Evolutionary conservation across 2,113 vertebrate species (phyloP), one percentile per base, ranked within the genome.

Genomic region (Cygnus atratus): DNA sequence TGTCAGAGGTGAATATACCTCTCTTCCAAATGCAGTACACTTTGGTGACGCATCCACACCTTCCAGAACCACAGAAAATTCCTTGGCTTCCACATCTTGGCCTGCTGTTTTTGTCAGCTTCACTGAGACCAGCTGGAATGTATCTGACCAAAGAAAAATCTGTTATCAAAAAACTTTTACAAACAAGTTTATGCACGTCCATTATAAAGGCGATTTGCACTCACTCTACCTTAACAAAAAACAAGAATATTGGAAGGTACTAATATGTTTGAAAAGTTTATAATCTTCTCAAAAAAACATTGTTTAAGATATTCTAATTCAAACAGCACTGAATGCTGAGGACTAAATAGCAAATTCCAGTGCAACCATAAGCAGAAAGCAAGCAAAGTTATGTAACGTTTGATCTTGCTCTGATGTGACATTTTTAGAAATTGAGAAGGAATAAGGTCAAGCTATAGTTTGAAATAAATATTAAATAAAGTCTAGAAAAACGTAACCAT

Each of bases 91-190:
- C 94, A 98, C 62, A 90, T 98, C 97, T 91, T 98, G 99, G 55
- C 97, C 98, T 37, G 97, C 80, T 15, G 96, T 97, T 97, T 98
- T 98, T 12, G 99, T 97, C 76, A 99, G 97, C 84, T 98, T 98
- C 44, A 99, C 83, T 3, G 98, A 98, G 44, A 98, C 98, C 92
- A 99, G 97, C 72, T 99, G 99, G 97, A 98, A 99, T 9, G 55
- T 33, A 90, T 98, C 99, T 99, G 95, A 59, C 25, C 41, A 96
- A 90, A 61, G n/a, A 94, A 84, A 95, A 71, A 39, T 10, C 10
- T 9, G 46, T 82, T 75, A 82, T 7, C 58, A 48, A 73, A 61
- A 52, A 11, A 10, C 35, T 83, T 76, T 31, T 59, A 66, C 5
- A 13, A 74, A 54, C 39, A 68, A 62, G 26, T 57, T 81, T 43